phyloP scores from a whole-genome alignment of 2,797 vertebrate species.

The Ptychadena robeensis region DNA sequence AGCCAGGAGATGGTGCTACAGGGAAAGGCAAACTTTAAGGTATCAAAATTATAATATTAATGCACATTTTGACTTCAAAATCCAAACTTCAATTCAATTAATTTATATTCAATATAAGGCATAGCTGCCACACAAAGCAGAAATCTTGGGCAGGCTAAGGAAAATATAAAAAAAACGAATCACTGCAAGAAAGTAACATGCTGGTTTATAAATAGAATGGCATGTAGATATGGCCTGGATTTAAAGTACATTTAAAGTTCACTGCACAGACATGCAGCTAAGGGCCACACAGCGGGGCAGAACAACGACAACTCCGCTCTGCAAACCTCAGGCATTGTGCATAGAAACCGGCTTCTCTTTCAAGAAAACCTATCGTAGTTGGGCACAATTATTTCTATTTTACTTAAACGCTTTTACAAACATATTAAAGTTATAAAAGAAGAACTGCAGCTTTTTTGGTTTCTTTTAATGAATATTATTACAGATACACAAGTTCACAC shows the following conservation, averaged over 20 bases:
- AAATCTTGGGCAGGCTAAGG: not conserved
- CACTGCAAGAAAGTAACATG: constrained; percentile 9
- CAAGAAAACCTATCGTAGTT: not conserved
- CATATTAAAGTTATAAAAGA: too few species aligned
- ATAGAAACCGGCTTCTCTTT: not conserved
- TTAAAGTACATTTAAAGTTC: constrained; percentile 47
- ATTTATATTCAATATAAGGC: too few species aligned
- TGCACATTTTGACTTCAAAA: not conserved
- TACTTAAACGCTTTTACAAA: not conserved
- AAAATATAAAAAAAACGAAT: constrained; percentile 1
- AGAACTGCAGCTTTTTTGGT: too few species aligned
- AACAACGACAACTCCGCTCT: not conserved
- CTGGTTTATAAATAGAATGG: not conserved
- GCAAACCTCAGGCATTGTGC: not conserved
- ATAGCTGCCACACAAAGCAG: not conserved
- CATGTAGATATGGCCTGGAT: constrained; percentile 20
- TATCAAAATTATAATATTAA: not conserved
- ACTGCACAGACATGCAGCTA: constrained; percentile 23
- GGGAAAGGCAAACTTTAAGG: constrained; percentile 19
- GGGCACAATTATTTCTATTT: not conserved
- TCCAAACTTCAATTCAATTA: not conserved
- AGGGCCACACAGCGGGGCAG: constrained; percentile 40
- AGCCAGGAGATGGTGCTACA: constrained; percentile 53
- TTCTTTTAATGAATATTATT: too few species aligned
- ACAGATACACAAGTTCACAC: too few species aligned